Evolutionary conservation across 2,113 vertebrate species (phyloP), one percentile per base, ranked within the genome.

Genomic region (Cariama cristata): DNA sequence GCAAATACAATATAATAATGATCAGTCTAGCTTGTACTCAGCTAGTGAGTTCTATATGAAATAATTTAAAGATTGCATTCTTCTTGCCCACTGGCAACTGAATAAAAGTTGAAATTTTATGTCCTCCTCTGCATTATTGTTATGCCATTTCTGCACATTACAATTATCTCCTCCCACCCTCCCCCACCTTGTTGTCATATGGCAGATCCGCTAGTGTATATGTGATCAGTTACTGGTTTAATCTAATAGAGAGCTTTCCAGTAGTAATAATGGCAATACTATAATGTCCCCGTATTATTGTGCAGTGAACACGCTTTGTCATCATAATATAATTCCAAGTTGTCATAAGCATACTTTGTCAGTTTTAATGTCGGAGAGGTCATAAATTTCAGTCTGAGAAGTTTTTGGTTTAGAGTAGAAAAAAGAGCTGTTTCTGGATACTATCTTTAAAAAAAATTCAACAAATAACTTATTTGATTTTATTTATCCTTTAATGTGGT

Each of bases 401-500:
- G 27, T 13, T 93, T 81, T 94, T 86, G 52, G 71, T 42, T 97
- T 91, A 60, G 38, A 53, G 30, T 63, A 62, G 93, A 77, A 60
- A 42, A 81, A 40, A 33, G 69, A 95, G 62, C 27, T 90, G 22
- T 95, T 90, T 44, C 32, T 74, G 58, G 55, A 63, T 91, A 44
- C 14, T 45, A 11, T 49, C 18, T 21, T 49, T 28, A 30, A 5
- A 33, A 63, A 44, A 33, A 85, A 72, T 77, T 74, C 62, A 90
- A 79, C 27, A 72, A 88, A 86, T 71, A 74, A 69, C 86, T 97
- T 89, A 53, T 77, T 90, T 92, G 59, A 38, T 72, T 76, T 80
- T 97, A 72, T 98, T 97, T 98, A 96, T 97, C 67, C 66, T 58
- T 93, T 96, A 92, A 85, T 88, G 50, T 84, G 62, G 49, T 90